phyloP scores from a whole-genome alignment of 2,888 invertebrate genomes.

The Ypsolopha scabrella region DNA sequence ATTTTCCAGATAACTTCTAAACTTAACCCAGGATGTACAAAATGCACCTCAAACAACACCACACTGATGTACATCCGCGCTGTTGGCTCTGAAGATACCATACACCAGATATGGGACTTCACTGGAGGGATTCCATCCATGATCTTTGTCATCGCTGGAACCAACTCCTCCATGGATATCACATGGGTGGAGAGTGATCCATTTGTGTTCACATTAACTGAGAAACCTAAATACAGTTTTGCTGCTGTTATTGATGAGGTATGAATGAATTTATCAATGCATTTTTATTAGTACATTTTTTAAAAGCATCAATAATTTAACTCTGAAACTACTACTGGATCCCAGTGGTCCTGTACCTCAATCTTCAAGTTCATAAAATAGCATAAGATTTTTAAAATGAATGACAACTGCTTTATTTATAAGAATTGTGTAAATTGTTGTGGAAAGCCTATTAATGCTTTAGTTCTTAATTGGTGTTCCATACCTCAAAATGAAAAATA shows the following conservation, averaged over 20 bases:
- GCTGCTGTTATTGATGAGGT: slow-evolving; percentile 74
- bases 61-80: slow-evolving; percentile 68
- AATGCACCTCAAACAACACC: slow-evolving; percentile 27
- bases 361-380: too few species aligned
- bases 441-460: too few species aligned
- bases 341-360: too few species aligned
- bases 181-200: slow-evolving; percentile 51
- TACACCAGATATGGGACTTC: slow-evolving; percentile 79
- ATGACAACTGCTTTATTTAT: too few species aligned
- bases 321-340: too few species aligned
- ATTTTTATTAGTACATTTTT: too few species aligned
- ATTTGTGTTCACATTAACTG: slow-evolving; percentile 43
- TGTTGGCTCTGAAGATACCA: slow-evolving; percentile 64
- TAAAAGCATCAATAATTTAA: too few species aligned
- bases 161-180: slow-evolving; percentile 54
- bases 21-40: slow-evolving; percentile 43
- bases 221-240: slow-evolving; percentile 67
- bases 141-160: slow-evolving; percentile 60
- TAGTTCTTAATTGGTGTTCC: too few species aligned
- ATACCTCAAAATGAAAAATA: too few species aligned
- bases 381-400: too few species aligned
- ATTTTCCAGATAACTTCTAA: slow-evolving; percentile 36
- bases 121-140: slow-evolving; percentile 67
- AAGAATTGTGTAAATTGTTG: too few species aligned
- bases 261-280: slow-evolving; percentile 12